Percentiles rank a stretch among this genome's conserved stretches.
Evolutionary conservation across 2,113 vertebrate genomes (phyloP).

Genomic region (Passerina amoena): DNA sequence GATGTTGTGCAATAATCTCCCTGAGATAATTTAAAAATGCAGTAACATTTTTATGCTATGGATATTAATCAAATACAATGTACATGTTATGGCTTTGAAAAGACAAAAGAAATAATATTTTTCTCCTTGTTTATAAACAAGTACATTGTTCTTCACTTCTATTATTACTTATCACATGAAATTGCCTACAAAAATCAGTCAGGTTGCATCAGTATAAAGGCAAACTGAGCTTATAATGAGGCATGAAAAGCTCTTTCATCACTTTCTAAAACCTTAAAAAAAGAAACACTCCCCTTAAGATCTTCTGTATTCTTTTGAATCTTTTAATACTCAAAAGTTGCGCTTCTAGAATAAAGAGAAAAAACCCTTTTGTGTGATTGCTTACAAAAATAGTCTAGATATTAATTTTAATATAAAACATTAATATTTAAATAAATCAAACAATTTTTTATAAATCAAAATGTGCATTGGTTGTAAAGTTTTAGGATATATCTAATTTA

Average conservation of each 20-base stretch:
- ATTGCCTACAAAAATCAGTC: background rate
- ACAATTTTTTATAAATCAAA: background rate
- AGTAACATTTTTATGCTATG: background rate
- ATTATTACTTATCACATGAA: background rate
- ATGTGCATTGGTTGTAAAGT: background rate
- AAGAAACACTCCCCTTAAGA: background rate
- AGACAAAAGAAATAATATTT: background rate
- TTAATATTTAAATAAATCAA: background rate
- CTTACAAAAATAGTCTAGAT: background rate
- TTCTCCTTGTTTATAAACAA: background rate
- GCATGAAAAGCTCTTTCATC: background rate
- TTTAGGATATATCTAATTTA: background rate
- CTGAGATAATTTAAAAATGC: background rate
- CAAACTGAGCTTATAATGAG: background rate
- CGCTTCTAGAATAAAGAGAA: background rate
- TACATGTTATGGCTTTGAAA: background rate
- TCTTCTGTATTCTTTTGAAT: background rate
- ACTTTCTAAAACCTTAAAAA: background rate
- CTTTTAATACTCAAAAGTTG: background rate
- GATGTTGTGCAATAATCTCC: background rate
- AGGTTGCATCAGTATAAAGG: background rate
- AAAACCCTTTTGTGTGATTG: background rate
- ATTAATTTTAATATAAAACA: background rate
- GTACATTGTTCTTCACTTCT: background rate
- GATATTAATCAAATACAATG: background rate